Evolutionary conservation across 2,113 vertebrate species (phyloP).

Genomic region (Zosterops borbonicus): DNA sequence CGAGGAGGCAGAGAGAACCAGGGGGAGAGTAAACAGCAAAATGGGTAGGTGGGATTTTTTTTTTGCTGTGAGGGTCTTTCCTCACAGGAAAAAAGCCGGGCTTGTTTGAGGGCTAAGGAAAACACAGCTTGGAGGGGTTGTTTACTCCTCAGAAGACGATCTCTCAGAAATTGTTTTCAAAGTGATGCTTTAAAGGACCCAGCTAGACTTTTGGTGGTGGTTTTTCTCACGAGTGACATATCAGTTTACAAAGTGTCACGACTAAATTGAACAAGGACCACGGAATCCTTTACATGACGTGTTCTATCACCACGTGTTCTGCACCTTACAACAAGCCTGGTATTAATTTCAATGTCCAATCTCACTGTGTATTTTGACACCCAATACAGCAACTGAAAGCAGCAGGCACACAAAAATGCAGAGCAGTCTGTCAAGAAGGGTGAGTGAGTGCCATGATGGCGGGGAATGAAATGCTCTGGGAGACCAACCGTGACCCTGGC

Average conservation of each 20-base stretch:
- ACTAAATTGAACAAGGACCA: background rate
- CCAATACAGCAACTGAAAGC: background rate
- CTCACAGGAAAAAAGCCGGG: slow-evolving; percentile 59
- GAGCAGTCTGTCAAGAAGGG: slow-evolving; percentile 19
- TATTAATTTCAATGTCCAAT: background rate
- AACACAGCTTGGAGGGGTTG: background rate
- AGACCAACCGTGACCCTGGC: fast-evolving
- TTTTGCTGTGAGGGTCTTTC: slow-evolving; percentile 51
- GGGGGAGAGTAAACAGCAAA: slow-evolving; percentile 86
- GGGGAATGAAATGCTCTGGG: background rate
- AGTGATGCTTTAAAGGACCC: background rate
- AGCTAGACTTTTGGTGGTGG: background rate
- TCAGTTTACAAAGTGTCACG: background rate
- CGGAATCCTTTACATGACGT: background rate
- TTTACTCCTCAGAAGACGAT: fast-evolving
- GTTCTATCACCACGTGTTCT: background rate
- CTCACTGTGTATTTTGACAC: background rate
- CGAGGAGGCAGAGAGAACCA: slow-evolving; percentile 87
- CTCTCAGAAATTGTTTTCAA: background rate
- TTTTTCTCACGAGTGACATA: background rate
- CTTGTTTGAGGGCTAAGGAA: background rate
- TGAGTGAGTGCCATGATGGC: background rate
- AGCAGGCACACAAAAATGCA: slow-evolving; percentile 69
- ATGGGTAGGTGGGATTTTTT: slow-evolving; percentile 87
- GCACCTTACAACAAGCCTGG: slow-evolving; percentile 20